phyloP scores from a whole-genome alignment of 2,113 vertebrate species.

The Deroptyus accipitrinus region DNA sequence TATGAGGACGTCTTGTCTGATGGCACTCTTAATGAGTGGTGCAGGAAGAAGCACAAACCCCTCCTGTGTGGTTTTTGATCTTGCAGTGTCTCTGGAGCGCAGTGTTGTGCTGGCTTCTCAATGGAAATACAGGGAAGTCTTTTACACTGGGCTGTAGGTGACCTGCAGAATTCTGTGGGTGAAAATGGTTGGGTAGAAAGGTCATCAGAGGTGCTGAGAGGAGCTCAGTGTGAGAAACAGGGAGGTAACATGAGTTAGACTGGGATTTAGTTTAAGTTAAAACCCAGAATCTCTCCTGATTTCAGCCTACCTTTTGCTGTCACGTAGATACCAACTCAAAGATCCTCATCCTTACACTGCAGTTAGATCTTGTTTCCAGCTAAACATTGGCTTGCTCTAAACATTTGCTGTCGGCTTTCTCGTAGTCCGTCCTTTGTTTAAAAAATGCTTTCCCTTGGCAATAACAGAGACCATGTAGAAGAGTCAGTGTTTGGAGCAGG shows the following conservation, averaged over 20 bases:
- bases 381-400: not conserved
- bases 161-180: not conserved
- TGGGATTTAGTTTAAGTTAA: not conserved
- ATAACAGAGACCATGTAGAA: not conserved
- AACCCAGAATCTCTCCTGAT: not conserved
- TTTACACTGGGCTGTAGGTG: not conserved
- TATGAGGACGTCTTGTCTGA: not conserved
- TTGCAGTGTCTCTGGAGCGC: not conserved
- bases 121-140: not conserved
- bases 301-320: not conserved
- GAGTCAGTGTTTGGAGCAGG: not conserved
- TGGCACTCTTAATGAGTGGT: not conserved
- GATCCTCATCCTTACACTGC: not conserved
- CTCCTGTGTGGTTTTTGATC: not conserved
- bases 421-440: not conserved
- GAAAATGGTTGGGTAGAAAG: not conserved
- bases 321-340: not conserved
- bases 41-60: not conserved
- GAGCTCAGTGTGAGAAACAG: not conserved
- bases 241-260: not conserved
- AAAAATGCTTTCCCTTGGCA: not conserved
- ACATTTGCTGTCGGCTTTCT: accelerated
- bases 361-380: not conserved
- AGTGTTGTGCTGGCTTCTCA: not conserved
- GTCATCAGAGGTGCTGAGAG: not conserved